Percentiles rank a stretch among this genome's conserved stretches.
Conservation (phyloP, 2,797 vertebrate genomes). For the Notamacropus eugenii region DNA sequence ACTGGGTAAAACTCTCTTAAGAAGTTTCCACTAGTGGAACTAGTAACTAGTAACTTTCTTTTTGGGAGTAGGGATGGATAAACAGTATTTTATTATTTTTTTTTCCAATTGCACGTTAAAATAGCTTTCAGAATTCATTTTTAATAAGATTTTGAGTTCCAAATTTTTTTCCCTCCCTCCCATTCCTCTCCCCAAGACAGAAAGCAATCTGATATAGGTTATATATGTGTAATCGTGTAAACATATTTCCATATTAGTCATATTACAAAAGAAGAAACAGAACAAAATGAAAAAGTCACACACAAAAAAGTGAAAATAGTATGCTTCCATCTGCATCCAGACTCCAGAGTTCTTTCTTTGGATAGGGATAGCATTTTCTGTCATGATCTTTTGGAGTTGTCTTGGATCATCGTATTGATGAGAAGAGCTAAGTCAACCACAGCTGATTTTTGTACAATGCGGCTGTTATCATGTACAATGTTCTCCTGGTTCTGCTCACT, state of each 20-base stretch:
- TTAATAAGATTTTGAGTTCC: background rate
- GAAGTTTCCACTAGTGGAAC: background rate
- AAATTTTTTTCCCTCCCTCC: background rate
- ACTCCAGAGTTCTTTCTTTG: background rate
- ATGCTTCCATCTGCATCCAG: background rate
- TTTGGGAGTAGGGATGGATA: no score
- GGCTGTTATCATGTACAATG: background rate
- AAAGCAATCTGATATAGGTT: background rate
- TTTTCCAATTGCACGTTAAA: no score
- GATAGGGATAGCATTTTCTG: no score
- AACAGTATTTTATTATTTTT: no score
- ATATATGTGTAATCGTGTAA: background rate
- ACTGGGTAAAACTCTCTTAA: background rate
- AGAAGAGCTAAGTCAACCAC: background rate
- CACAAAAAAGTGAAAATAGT: background rate
- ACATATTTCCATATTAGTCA: background rate
- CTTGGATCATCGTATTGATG: background rate
- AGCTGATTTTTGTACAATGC: accelerated
- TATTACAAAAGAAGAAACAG: background rate
- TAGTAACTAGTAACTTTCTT: background rate
- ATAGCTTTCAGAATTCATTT: background rate
- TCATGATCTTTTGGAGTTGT: background rate
- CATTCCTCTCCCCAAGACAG: background rate
- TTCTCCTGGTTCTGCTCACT: background rate
- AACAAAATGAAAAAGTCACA: background rate